A percentile compares a stretch with the other conserved stretches of the same genome.
Conservation (phyloP, 2,113 vertebrate species). For the human (Homo sapiens) region GRCh38 chr9:29839001-29839500, state of each 20-base stretch:
- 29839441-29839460: neutral
- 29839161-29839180: neutral
- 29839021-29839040: neutral
- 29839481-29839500: neutral
- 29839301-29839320: neutral
- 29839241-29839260: neutral
- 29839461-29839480: neutral
- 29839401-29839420: neutral
- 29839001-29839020: neutral
- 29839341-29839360: neutral
- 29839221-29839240: neutral
- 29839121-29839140: neutral
- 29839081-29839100: neutral
- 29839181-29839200: neutral
- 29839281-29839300: neutral
- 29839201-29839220: neutral
- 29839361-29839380: neutral
- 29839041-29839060: neutral
- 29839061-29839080: neutral
- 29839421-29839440: neutral
- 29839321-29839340: neutral
- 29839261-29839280: neutral
- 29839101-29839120: neutral
- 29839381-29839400: neutral
- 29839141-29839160: neutral